Evolutionary conservation across 2,113 vertebrate genomes (phyloP), one percentile per base, ranked within the genome.

Genomic region (Cavia porcellus): DNA sequence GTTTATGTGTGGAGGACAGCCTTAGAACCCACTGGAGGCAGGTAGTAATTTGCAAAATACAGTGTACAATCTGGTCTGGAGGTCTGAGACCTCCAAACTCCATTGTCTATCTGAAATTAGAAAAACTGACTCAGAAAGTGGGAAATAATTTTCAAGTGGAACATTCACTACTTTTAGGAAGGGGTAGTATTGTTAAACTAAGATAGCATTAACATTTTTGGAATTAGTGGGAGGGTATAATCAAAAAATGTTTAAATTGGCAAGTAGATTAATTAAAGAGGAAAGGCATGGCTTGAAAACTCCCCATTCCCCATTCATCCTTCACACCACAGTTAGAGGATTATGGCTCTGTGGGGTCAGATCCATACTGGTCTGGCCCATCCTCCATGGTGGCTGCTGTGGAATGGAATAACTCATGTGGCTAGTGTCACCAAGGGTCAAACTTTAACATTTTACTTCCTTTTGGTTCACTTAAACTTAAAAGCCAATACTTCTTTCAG

Each of bases 341-440:
- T 14, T 25, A 70, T 55, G 10, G 62, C 28, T 52, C 22, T 24
- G 3, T 35, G 35, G 20, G 14, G 11, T 38, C 30, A 24, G 38
- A 25, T 61, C 50, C 77, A 0, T 3, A 6, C 57, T 59, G 47
- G 62, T 72, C n/a, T 32, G n/a, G 0, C 1, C 45, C 38, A 17
- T 62, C 35, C 11, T 1, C 0, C 22, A 0, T 1, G 14, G 66
- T 2, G 57, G 66, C 38, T 10, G 0, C 35, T 28, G 1, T n/a
- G n/a, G n/a, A n/a, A n/a, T 20, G 4, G 74, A 72, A 11, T 5
- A 15, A 7, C 32, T 19, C 14, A 0, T 17, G 12, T n/a, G 35
- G 20, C 68, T 32, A 2, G 1, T 35, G 3, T 28, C 70, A 8
- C 38, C 13, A 45, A 45, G 35, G 35, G 55, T 8, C n/a, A 28